These are phyloP conservation scores for Agrochola lychnidis DNA, from an alignment of 2,888 invertebrate genomes.

Conservation along the genomic window DNA sequence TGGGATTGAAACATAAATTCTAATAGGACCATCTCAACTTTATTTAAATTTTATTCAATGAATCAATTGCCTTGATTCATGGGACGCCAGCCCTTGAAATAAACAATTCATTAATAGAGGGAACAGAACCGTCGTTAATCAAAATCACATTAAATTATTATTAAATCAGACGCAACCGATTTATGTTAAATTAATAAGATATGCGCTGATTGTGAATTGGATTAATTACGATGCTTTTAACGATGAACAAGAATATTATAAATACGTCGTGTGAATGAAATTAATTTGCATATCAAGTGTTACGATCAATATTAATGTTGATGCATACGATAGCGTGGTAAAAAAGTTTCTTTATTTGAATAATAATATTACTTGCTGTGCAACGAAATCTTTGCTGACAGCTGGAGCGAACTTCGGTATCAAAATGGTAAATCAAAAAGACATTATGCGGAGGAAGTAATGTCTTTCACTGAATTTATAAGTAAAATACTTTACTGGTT, in stretches of 20 bases:
- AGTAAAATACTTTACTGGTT: constrained; percentile 32
- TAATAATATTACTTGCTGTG: background rate
- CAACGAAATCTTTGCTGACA: constrained; percentile 17
- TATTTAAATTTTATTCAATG: constrained; percentile 37
- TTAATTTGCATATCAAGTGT: constrained; percentile 45
- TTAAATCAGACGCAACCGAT: constrained; percentile 41
- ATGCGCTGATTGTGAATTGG: constrained; percentile 40
- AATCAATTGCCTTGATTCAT: constrained; percentile 41
- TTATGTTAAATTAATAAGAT: constrained; percentile 37
- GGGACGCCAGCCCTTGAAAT: constrained; percentile 20
- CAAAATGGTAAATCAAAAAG: background rate
- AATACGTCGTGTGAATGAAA: constrained; percentile 29
- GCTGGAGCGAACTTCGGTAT: constrained; percentile 2
- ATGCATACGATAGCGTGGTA: constrained; percentile 13
- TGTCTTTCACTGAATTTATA: constrained; percentile 1
- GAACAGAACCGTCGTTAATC: constrained; percentile 32
- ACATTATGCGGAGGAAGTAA: constrained; percentile 5
- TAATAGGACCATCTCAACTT: constrained; percentile 35
- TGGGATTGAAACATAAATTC: constrained; percentile 53
- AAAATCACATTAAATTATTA: constrained; percentile 27
- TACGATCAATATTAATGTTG: constrained; percentile 29
- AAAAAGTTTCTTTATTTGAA: constrained; percentile 9
- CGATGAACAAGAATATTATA: constrained; percentile 46
- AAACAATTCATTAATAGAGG: constrained; percentile 26
- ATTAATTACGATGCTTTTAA: constrained; percentile 51